Base-by-base conservation (phyloP, 2,888 invertebrate species). In the Amphipyra berbera region DNA sequence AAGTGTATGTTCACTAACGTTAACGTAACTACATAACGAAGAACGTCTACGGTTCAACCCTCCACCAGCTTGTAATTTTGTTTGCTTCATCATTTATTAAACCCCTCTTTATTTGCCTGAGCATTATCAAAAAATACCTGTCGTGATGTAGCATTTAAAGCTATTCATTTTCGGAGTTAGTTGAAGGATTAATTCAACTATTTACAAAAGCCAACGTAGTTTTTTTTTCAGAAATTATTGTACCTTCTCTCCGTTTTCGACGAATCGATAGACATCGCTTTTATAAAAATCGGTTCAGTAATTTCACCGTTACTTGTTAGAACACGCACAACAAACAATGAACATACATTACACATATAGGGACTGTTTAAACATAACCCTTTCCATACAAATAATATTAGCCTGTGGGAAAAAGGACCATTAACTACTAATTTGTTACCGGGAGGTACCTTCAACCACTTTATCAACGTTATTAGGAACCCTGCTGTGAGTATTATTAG, bases 391-490 rank as follows among this genome's bases (percentile, higher is more conserved):
- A 30, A 30, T 30, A 30, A 30, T 30, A 7, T 30, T 30, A 10
- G 12, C 37, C 4, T 37, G 33, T 65, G 45, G 61, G 33, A 45
- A 65, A 14, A 35, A 15, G 12, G 12, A 9, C n/a, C 38, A 49
- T 58, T 58, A 64, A 35, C 57, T 67, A 38, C 9, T 10, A 35
- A 30, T 67, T 58, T 59, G 48, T 37, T 46, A 33, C 6, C 2
- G 2, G 12, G 13, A n/a, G 10, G 9, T 46, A 35, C 37, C 12
- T 9, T 14, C 13, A 12, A 40, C 12, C 35, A 10, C 30, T 30
- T 40, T 67, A 67, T 45, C 38, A 27, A 14, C 33, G 13, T 30
- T 49, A 33, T 1, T 44, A 57, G 15, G 27, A 7, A 15, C 27
- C 60, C 48, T 27, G 8, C 12, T 35, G 40, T 15, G 37, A 10